phyloP scores from a whole-genome alignment of 2,888 invertebrate species.

The Coleophora flavipennella region DNA sequence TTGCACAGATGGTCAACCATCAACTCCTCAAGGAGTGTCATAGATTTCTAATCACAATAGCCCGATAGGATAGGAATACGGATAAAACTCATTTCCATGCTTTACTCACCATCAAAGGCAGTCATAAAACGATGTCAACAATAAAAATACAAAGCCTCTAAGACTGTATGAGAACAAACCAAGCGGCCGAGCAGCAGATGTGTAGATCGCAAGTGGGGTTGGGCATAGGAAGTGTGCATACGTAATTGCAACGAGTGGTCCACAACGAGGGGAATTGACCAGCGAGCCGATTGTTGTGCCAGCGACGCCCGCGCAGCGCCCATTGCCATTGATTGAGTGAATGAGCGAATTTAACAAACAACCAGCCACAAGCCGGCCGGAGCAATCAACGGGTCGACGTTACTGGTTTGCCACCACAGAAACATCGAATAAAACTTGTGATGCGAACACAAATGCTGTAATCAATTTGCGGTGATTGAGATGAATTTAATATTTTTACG shows the following conservation, averaged over 20 bases:
- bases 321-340: conserved; percentile 65
- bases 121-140: too few relatives aligned
- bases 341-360: conserved; percentile 60
- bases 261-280: conserved; percentile 70
- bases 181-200: conserved; percentile 45
- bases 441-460: too few relatives aligned
- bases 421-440: neutral
- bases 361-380: conserved; percentile 44
- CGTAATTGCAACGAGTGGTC: conserved; percentile 64
- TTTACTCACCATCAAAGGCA: too few relatives aligned
- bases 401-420: too few relatives aligned
- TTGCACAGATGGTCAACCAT: too few relatives aligned
- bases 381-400: conserved; percentile 28
- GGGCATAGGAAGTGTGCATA: conserved; percentile 61
- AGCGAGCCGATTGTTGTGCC: conserved; percentile 67
- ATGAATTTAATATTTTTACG: too few relatives aligned
- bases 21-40: too few relatives aligned
- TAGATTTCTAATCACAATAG: too few relatives aligned
- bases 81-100: too few relatives aligned
- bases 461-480: too few relatives aligned
- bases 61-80: too few relatives aligned
- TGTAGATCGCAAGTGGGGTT: conserved; percentile 39
- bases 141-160: conserved; percentile 20
- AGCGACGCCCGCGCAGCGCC: conserved; percentile 67
- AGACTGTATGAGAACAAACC: conserved; percentile 28